These are phyloP conservation scores for Pycnonotus jocosus DNA, from an alignment of 2,113 vertebrate species.

Conservation along the genomic window DNA sequence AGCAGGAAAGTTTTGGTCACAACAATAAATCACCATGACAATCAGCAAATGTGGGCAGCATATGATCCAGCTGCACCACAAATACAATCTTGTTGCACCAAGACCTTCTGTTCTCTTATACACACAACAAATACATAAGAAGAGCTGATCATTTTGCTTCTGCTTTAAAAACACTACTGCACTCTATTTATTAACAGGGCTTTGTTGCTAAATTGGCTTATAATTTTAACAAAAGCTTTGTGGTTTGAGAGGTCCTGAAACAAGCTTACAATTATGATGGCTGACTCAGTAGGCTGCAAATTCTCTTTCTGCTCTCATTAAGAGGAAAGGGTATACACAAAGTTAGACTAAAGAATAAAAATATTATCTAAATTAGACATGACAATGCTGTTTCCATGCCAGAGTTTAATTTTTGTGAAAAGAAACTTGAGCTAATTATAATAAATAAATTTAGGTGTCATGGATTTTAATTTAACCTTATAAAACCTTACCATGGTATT, in stretches of 20 bases:
- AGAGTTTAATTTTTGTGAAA: constrained; percentile 29
- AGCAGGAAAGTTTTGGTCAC: neutral
- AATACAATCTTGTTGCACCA: neutral
- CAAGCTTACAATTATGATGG: constrained; percentile 30
- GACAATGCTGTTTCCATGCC: constrained; percentile 20
- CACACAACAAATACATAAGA: neutral
- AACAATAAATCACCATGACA: constrained; percentile 9
- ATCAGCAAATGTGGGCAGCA: constrained; percentile 2
- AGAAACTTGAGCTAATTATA: constrained; percentile 30
- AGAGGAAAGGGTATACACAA: constrained; percentile 12
- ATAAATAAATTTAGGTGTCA: neutral
- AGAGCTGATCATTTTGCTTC: neutral
- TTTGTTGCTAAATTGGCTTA: constrained; percentile 46
- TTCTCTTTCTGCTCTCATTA: constrained; percentile 60
- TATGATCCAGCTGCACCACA: neutral
- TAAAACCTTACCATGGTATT: neutral
- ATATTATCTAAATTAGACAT: constrained; percentile 50
- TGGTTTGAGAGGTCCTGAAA: constrained; percentile 33
- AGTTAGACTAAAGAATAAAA: constrained; percentile 52
- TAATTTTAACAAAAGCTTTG: constrained; percentile 50
- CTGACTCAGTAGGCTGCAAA: constrained; percentile 47
- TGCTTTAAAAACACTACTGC: neutral
- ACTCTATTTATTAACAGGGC: neutral
- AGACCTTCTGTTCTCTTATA: neutral
- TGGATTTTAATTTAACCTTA: neutral